Evolutionary conservation across 2,113 vertebrate genomes (phyloP).

Genomic region (Indri indri): DNA sequence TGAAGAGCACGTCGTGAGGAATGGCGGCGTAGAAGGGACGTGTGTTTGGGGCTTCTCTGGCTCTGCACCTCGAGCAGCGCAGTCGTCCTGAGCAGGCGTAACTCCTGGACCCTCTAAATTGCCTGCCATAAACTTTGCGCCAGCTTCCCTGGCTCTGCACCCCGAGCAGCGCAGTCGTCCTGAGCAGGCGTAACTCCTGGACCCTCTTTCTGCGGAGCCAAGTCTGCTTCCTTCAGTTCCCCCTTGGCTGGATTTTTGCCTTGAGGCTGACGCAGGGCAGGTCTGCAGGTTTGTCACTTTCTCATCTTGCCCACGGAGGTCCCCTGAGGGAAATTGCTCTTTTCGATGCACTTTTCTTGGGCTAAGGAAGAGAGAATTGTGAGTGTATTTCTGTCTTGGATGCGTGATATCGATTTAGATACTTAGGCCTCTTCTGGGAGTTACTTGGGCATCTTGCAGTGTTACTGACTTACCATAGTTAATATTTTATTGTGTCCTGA

Average conservation of each 20-base stretch:
- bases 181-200: background rate
- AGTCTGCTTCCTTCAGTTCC: background rate
- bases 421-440: background rate
- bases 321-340: background rate
- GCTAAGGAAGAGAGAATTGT: background rate
- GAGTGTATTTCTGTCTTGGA: background rate
- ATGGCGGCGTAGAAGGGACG: rapidly evolving
- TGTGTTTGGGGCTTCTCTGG: background rate
- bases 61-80: rapidly evolving
- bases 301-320: background rate
- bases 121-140: background rate
- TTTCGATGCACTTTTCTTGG: background rate
- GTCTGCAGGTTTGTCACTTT: background rate
- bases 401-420: background rate
- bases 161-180: rapidly evolving
- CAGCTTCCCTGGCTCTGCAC: background rate
- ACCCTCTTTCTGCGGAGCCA: background rate
- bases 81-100: background rate
- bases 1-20: background rate
- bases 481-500: constrained; percentile 26
- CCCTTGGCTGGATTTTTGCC: background rate
- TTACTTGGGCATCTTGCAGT: background rate
- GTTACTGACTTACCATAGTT: background rate
- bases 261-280: background rate
- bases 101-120: background rate